phyloP scores from a whole-genome alignment of 2,113 vertebrate species.

The Scomber japonicus region DNA sequence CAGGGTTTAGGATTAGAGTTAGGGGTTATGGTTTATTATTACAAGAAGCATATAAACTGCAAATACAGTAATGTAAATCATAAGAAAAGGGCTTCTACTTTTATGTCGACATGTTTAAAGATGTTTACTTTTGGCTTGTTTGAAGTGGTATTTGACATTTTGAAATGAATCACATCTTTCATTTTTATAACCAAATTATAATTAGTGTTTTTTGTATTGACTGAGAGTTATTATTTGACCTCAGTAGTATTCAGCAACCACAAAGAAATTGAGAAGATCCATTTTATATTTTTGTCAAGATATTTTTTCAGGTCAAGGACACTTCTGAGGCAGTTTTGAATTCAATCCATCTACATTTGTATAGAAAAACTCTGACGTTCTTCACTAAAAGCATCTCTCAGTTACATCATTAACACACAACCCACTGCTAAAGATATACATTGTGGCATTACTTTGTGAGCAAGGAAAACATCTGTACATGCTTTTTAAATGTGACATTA shows the following conservation, averaged over 20 bases:
- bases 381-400: neutral
- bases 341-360: neutral
- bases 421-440: neutral
- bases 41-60: too few relatives aligned
- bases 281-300: neutral
- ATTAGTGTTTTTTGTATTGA: neutral
- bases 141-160: neutral
- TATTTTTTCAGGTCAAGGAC: neutral
- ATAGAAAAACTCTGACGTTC: neutral
- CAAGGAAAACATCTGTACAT: neutral
- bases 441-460: neutral
- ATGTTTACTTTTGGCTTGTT: neutral
- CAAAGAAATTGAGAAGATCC: neutral
- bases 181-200: neutral
- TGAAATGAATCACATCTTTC: neutral
- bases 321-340: neutral
- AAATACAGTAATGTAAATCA: neutral
- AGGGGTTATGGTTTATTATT: too few relatives aligned
- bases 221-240: neutral
- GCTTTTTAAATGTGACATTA: slow-evolving; percentile 35
- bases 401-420: neutral
- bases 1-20: too few relatives aligned
- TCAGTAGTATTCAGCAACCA: neutral
- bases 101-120: neutral
- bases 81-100: neutral